These are phyloP conservation scores for Apotomis betuletana DNA, from an alignment of 2,888 invertebrate genomes.

Conservation along the genomic window DNA sequence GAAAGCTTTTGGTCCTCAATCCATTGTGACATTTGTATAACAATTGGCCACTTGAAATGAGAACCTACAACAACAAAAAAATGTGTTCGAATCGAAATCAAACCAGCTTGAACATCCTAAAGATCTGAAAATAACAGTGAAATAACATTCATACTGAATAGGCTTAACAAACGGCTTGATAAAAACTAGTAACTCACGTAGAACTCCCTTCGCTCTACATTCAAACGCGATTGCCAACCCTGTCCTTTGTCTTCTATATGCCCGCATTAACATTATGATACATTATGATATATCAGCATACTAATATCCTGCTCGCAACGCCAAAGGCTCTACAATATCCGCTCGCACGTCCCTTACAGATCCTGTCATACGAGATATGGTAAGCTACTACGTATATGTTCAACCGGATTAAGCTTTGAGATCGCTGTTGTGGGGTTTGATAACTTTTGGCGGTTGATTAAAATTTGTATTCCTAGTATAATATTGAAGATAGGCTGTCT, in stretches of 20 bases:
- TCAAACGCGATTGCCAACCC: background rate
- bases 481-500: conserved; percentile 46
- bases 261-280: conserved; percentile 35
- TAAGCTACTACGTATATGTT: conserved; percentile 7
- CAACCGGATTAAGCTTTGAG: conserved; percentile 18
- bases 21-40: no score
- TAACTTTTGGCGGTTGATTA: conserved; percentile 26
- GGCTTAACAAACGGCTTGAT: no score
- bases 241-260: background rate
- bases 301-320: conserved; percentile 60
- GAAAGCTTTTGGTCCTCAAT: no score
- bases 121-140: no score
- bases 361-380: conserved; percentile 43
- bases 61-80: no score
- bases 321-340: conserved; percentile 65
- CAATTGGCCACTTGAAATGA: no score
- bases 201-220: background rate
- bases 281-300: conserved; percentile 50
- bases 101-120: no score
- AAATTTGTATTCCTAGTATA: conserved; percentile 25
- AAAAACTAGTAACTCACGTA: no score
- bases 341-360: conserved; percentile 52
- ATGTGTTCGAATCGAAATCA: no score
- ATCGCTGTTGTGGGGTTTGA: conserved; percentile 22
- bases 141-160: no score